These are phyloP conservation scores for Anolis apletophallus DNA, from an alignment of 2,797 vertebrate species.

Conservation along the genomic window DNA sequence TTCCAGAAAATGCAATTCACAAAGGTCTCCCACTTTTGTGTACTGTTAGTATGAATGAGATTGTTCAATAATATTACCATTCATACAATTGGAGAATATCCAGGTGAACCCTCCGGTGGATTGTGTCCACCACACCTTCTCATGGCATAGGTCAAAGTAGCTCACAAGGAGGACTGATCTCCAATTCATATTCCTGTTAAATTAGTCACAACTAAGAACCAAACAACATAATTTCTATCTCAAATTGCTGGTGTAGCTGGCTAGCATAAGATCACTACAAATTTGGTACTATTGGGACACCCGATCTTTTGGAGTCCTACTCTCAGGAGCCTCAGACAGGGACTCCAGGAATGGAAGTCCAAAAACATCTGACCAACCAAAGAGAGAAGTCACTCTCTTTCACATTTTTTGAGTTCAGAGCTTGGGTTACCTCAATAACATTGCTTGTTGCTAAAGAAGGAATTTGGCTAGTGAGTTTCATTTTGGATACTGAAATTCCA, in stretches of 20 bases:
- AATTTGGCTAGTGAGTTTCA: too few species aligned
- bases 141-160: accelerated
- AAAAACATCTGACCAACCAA: too few species aligned
- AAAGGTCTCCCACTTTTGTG: not conserved
- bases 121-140: not conserved
- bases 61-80: not conserved
- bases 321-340: too few species aligned
- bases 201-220: not conserved
- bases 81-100: not conserved
- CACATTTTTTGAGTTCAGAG: too few species aligned
- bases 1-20: accelerated
- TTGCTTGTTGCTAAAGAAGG: too few species aligned
- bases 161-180: accelerated
- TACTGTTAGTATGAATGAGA: not conserved
- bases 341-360: too few species aligned
- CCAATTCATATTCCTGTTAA: not conserved
- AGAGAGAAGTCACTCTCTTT: too few species aligned
- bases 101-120: not conserved
- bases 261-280: accelerated
- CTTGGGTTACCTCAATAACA: too few species aligned
- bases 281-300: accelerated
- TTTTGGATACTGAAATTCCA: too few species aligned
- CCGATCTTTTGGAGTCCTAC: too few species aligned
- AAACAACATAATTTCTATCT: not conserved
- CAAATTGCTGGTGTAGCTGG: accelerated